Conservation (phyloP, 2,888 invertebrate genomes). For the Dryobotodes eremita region DNA sequence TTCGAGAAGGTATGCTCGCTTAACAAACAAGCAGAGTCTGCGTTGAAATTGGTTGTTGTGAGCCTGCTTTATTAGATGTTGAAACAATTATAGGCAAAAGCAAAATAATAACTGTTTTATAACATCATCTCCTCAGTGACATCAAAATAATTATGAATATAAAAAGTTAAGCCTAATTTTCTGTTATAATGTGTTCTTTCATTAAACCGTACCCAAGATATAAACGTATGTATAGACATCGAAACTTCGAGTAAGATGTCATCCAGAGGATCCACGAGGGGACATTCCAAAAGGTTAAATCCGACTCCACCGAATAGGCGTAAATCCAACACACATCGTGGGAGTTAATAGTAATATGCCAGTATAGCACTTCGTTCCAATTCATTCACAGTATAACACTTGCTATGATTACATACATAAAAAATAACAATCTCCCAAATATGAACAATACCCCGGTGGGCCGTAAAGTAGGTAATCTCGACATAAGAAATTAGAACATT, state of each 20-base stretch:
- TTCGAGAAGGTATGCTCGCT: constrained; percentile 58
- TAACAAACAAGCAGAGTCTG: constrained; percentile 34
- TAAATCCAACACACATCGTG: constrained; percentile 47
- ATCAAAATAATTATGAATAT: background rate
- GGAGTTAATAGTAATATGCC: constrained; percentile 37
- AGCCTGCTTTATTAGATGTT: constrained; percentile 22
- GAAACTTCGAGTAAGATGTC: constrained; percentile 21
- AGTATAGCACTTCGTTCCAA: constrained; percentile 27
- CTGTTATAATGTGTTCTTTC: background rate
- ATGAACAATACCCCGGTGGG: constrained; percentile 61
- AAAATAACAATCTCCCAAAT: constrained; percentile 59
- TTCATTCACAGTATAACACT: constrained; percentile 34
- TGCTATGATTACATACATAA: constrained; percentile 56
- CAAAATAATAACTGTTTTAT: constrained; percentile 4
- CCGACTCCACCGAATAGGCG: background rate
- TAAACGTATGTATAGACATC: constrained; percentile 5
- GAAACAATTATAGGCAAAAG: background rate
- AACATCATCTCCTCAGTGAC: background rate
- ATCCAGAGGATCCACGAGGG: too few relatives aligned
- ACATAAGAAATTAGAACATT: constrained; percentile 66
- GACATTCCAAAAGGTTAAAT: constrained; percentile 29
- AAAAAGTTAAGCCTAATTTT: background rate
- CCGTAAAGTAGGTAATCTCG: constrained; percentile 62
- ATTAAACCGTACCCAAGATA: background rate
- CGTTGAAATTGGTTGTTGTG: constrained; percentile 38